Base-by-base conservation (phyloP, 2,888 invertebrate genomes). In the Lampropteryx suffumata region DNA sequence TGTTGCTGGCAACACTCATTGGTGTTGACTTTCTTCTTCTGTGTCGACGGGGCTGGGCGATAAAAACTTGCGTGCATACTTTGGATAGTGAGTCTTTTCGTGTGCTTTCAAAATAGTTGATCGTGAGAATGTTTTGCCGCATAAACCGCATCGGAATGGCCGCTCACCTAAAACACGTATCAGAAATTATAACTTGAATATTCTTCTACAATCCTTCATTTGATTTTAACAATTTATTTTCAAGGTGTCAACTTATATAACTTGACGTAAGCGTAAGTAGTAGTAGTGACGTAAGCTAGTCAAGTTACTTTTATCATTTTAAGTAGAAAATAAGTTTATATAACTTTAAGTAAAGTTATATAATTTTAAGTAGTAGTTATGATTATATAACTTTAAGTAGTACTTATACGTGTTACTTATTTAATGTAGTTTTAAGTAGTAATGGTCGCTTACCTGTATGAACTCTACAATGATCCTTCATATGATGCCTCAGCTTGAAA, bases 401-500 rank as follows among this genome's bases (percentile, higher is more conserved):
- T 17, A 17, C 4, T 17, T 4, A 24, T 24, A 6, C 1, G 7
- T 24, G 6, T 24, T 24, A 24, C 3, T 35, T 8, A 32, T 32
- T 32, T 12, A 21, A 6, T 17, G 6, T 17, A 35, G 8, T 21
- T 35, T 35, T 24, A 7, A 21, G 11, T 24, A 21, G 17, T 21
- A 13, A 41, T 21, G 0, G 6, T 26, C 26, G 65, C 92, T 91
- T 84, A 93, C 93, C 97, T 67, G 97, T 97, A 83, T 97, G 97
- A 59, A 97, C 97, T 75, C 97, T 94, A 91, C 96, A 97, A 82
- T 97, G 97, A 91, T 97, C 97, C 90, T 97, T 97, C 97, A 97
- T 97, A 91, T 97, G 97, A 83, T 97, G 97, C 59, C 97, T 92
- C 76, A 97, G 91, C 83, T 97, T 97, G 92, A 97, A 97, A 68